Evolutionary conservation across 2,888 invertebrate genomes (phyloP), one percentile per base, ranked within the genome.

Genomic region (Melanotus villosus): DNA sequence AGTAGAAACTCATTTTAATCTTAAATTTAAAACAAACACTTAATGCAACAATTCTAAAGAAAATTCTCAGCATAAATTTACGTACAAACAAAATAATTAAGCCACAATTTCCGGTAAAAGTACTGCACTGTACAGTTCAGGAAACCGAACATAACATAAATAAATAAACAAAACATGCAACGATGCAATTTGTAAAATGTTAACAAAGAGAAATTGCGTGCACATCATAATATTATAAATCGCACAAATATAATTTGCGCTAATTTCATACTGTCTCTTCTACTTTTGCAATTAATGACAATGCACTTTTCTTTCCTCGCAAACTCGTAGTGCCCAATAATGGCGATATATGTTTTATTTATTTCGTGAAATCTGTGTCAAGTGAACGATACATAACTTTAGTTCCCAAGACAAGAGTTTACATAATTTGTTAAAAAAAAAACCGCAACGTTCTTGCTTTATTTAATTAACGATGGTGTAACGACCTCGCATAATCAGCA

Each of bases 21-120:
- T n/a, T n/a, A n/a, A n/a, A n/a, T n/a, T n/a, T n/a, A n/a, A n/a
- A n/a, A n/a, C n/a, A n/a, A n/a, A n/a, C n/a, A n/a, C n/a, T n/a
- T n/a, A n/a, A n/a, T n/a, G n/a, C n/a, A n/a, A n/a, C n/a, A n/a
- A n/a, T n/a, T n/a, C n/a, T n/a, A n/a, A n/a, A n/a, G n/a, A n/a
- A n/a, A n/a, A n/a, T n/a, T n/a, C n/a, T n/a, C n/a, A n/a, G n/a
- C n/a, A n/a, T n/a, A n/a, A n/a, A n/a, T n/a, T n/a, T n/a, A n/a
- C n/a, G n/a, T n/a, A n/a, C n/a, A n/a, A n/a, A n/a, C n/a, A n/a
- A 18, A 6, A 41, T 14, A 41, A 18, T 14, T 41, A 41, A 7
- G n/a, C 14, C 18, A 14, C 41, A 14, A 6, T 23, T 50, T 50
- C 50, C 50, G 50, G 30, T 50, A 50, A 23, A 23, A 50, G 50